Evolutionary conservation across 2,113 vertebrate genomes (phyloP).

Genomic region (Nesoenas mayeri): DNA sequence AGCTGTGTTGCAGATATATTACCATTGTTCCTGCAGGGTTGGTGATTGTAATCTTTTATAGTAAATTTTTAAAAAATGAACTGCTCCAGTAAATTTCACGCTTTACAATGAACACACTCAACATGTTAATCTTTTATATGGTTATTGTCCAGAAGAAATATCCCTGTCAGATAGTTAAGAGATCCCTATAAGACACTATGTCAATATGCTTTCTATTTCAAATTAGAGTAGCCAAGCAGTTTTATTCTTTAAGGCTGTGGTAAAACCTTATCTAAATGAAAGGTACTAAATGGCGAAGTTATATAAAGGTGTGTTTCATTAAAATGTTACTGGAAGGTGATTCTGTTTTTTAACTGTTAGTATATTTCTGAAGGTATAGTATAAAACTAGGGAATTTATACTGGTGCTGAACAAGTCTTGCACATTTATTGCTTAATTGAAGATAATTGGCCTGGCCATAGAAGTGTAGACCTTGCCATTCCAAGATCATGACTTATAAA

Average conservation of each 20-base stretch:
- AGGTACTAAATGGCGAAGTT: slow-evolving; percentile 32
- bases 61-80: neutral
- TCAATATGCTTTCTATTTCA: neutral
- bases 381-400: slow-evolving; percentile 41
- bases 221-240: neutral
- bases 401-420: neutral
- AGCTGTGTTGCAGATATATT: neutral
- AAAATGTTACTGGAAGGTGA: slow-evolving; percentile 51
- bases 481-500: slow-evolving; percentile 48
- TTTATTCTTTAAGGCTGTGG: slow-evolving; percentile 17
- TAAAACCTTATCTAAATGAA: slow-evolving; percentile 42
- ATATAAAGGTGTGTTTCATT: slow-evolving; percentile 35
- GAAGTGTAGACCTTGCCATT: slow-evolving; percentile 44
- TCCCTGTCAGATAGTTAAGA: neutral
- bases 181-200: neutral
- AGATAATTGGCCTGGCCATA: slow-evolving; percentile 48
- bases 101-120: neutral
- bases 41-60: slow-evolving; percentile 10
- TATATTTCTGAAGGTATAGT: neutral
- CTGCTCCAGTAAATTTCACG: neutral
- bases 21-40: neutral
- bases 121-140: slow-evolving; percentile 34
- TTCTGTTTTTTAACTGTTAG: slow-evolving; percentile 57
- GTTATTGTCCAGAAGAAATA: slow-evolving; percentile 16
- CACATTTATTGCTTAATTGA: slow-evolving; percentile 65